Conservation (phyloP, 1,140 invertebrate genomes). For the Conus ventricosus region DNA sequence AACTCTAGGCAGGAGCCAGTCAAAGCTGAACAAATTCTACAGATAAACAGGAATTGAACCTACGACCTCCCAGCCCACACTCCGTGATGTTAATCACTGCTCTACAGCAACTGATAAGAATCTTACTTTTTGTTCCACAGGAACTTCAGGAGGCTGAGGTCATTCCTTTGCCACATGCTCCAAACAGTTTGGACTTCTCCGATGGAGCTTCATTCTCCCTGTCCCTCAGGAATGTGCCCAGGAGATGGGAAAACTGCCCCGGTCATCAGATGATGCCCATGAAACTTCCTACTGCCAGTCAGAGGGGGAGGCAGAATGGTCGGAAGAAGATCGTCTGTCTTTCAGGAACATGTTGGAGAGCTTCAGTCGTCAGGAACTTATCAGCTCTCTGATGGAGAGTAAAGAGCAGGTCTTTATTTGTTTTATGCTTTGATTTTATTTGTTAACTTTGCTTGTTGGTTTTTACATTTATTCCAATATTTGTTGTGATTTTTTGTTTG, state of each 20-base stretch:
- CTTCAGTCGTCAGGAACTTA: neutral
- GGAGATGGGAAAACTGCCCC: neutral
- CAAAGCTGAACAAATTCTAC: no score
- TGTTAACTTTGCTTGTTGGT: no score
- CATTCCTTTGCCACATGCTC: conserved; percentile 37
- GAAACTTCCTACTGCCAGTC: neutral
- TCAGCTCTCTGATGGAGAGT: neutral
- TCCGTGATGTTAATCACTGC: no score
- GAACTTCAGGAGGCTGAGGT: conserved; percentile 45
- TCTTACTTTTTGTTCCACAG: conserved; percentile 5
- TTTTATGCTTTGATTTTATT: neutral
- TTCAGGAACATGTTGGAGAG: neutral
- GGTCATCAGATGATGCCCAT: neutral
- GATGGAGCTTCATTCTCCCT: neutral
- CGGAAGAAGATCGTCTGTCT: neutral
- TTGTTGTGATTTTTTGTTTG: neutral
- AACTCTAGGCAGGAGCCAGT: no score
- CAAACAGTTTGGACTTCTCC: neutral
- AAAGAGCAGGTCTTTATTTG: neutral
- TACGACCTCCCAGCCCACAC: no score
- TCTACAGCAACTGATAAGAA: no score
- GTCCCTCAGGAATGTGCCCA: neutral
- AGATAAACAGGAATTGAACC: no score
- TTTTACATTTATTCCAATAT: no score
- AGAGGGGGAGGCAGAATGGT: neutral